Base-by-base conservation (phyloP, 1,140 invertebrate genomes). In the Babylonia areolata region DNA sequence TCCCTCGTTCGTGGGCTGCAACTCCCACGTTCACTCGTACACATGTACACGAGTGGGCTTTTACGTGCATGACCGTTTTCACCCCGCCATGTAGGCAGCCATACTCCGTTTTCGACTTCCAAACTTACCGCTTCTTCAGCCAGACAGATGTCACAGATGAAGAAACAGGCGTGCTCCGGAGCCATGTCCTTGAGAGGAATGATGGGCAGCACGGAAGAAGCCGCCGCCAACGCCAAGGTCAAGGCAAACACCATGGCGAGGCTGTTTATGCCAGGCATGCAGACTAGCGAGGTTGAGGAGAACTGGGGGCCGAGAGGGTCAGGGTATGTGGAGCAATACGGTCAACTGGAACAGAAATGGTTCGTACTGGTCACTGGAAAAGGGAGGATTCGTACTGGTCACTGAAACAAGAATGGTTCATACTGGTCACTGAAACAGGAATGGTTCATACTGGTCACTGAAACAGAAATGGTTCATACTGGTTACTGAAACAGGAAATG, bases 131-230 rank as follows among this genome's bases (percentile, higher is more conserved):
- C 37, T 46, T n/a, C 46, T 15, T 58, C 39, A 2, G 20, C 69
- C 33, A 84, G 64, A 40, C 82, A 84, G 39, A 84, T 42, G 39
- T 84, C 82, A 39, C 82, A 84, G 37, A 84, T 39, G 82, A 84
- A 84, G 82, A 73, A 84, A 40, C 82, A 84, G 35, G 82, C 82
- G 69, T 84, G 82, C 23, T 84, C 82, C 12, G 82, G 82, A 3
- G 64, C 64, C 82, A 84, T 84, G 20, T 73, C 40, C 2, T 23
- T 46, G 11, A 84, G 82, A 35, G 64, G 64, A 1, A 84, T 28
- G 58, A 84, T 42, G 69, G 82, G 58, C 33, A 42, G 23, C 20
- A 84, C 64, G 28, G 58, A 37, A 28, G 82, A 84, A 0, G 82
- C 35, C 11, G 82, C 64, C 11, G 64, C 64, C 35, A 71, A 28